A percentile compares a stretch with the other conserved stretches of the same genome.
phyloP scores from a whole-genome alignment of 2,888 invertebrate species.

The Pilophorus perplexus region DNA sequence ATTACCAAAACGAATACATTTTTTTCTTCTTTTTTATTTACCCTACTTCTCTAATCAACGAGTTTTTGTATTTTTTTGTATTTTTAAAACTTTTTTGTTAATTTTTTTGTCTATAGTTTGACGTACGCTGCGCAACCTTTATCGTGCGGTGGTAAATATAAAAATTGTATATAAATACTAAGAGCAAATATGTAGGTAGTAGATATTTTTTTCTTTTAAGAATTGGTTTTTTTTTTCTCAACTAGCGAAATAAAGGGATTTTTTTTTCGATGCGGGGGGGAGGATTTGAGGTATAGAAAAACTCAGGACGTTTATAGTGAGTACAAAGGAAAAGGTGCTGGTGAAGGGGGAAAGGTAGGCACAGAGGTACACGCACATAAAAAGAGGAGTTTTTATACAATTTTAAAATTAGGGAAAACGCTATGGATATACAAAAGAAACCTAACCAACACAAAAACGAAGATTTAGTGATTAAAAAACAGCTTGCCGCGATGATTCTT shows the following conservation, averaged over 20 bases:
- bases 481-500: no score
- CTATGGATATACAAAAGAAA: no score
- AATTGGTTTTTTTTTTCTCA: slow-evolving; percentile 19
- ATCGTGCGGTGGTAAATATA: slow-evolving; percentile 45
- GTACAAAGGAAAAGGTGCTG: background rate
- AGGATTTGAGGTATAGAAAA: background rate
- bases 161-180: slow-evolving; percentile 46
- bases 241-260: slow-evolving; percentile 41
- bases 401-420: no score
- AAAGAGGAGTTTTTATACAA: no score
- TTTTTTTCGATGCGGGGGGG: slow-evolving; percentile 2
- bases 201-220: slow-evolving; percentile 41
- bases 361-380: background rate
- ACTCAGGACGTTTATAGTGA: background rate
- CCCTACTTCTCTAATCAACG: slow-evolving; percentile 45
- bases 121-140: slow-evolving; percentile 44
- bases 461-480: no score
- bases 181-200: slow-evolving; percentile 45
- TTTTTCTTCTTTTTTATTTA: slow-evolving; percentile 36
- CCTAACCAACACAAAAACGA: no score
- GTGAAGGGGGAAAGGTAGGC: background rate
- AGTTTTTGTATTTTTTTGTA: slow-evolving; percentile 38
- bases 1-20: slow-evolving; percentile 45
- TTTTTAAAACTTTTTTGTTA: slow-evolving; percentile 16
- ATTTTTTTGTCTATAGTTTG: slow-evolving; percentile 32